Base-by-base conservation (phyloP, 2,888 invertebrate species). In the Nyleta sp. region DNA sequence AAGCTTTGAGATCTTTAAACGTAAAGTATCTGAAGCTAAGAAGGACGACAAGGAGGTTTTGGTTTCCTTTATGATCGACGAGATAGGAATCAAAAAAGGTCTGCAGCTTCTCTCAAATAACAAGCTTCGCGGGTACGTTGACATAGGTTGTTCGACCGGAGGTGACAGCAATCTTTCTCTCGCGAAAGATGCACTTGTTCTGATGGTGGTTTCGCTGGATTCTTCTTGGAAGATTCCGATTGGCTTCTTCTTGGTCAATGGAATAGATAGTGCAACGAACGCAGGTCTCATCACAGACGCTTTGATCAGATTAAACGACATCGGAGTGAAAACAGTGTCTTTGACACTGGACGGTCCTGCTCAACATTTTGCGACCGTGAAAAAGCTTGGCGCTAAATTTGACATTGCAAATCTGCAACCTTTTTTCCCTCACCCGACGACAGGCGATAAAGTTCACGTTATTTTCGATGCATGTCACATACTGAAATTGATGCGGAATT, bases 121-220 rank as follows among this genome's bases (percentile, higher is more conserved):
- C 15, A 48, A 24, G 22, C 10, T 57, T 10, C 11, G n/a, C 2
- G 76, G 70, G 35, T 38, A 57, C 33, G 48, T 76, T 3, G 44
- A 76, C 62, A 22, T 64, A 10, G 70, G 75, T n/a, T n/a, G 44
- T 46, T 13, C 10, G 2, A 13, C 10, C 4, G 17, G 15, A 15
- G 24, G 10, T 31, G 7, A 17, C 2, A n/a, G 28, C n/a, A 60
- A 20, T 13, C 20, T 38, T 18, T 1, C 10, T 15, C 10, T 40
- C n/a, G 65, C 73, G n/a, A 74, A 57, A 55, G 68, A 71, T 57
- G 70, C 71, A 8, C 57, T 78, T 33, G 78, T 64, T 15, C n/a
- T 74, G 7, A 60, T 73, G 72, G 67, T 71, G 8, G 59, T 72
- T 8, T 15, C 53, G 0, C 6, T 79, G 2, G 50, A 57, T 22